Conservation (phyloP, 2,888 invertebrate species). For the Andrena dorsata region DNA sequence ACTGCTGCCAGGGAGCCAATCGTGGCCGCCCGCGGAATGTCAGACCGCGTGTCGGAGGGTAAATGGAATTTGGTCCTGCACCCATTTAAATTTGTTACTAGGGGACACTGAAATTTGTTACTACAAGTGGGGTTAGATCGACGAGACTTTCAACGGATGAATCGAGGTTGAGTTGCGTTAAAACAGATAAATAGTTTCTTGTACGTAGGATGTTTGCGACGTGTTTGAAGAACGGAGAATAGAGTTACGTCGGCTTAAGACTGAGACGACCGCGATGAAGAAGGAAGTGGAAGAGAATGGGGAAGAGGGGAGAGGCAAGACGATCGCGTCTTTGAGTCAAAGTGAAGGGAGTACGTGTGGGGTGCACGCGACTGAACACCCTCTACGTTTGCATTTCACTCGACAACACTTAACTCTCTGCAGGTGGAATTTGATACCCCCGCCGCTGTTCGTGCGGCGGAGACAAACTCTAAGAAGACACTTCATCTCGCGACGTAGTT, state of each 20-base stretch:
- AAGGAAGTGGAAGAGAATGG: not conserved
- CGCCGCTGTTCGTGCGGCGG: constrained; percentile 36
- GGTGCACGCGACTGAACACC: constrained; percentile 32
- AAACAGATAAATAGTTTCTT: too few relatives aligned
- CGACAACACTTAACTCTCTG: constrained; percentile 66
- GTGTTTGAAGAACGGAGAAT: too few relatives aligned
- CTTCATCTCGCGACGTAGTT: constrained; percentile 45
- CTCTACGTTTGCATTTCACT: constrained; percentile 62
- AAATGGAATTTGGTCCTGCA: not conserved
- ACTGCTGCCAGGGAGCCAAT: constrained; percentile 21
- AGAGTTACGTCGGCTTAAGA: too few relatives aligned
- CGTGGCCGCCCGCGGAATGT: constrained; percentile 31
- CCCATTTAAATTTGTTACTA: too few relatives aligned
- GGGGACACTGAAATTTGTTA: too few relatives aligned
- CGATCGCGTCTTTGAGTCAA: constrained; percentile 46
- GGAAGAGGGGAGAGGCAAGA: constrained; percentile 9
- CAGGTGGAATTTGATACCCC: constrained; percentile 48
- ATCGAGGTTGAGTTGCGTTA: too few relatives aligned
- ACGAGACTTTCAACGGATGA: too few relatives aligned
- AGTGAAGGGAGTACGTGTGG: constrained; percentile 10
- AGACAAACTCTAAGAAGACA: constrained; percentile 27
- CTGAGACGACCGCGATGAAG: not conserved
- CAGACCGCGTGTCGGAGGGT: constrained; percentile 6
- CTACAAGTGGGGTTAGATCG: too few relatives aligned
- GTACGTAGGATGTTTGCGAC: too few relatives aligned